Evolutionary conservation across 2,888 invertebrate genomes (phyloP).

Genomic region (Spisula subtruncata): DNA sequence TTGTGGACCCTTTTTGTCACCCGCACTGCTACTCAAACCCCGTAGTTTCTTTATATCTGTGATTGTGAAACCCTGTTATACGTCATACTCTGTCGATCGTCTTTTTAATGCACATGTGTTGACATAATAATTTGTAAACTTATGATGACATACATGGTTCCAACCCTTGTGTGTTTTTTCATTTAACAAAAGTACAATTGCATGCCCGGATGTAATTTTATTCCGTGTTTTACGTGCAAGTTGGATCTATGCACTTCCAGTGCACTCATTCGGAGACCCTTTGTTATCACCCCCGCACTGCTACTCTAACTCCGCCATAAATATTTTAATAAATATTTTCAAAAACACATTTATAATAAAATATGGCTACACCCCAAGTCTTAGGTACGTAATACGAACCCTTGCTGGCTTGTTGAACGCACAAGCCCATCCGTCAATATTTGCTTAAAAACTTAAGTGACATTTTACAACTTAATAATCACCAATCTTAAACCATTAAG

Average conservation of each 20-base stretch:
- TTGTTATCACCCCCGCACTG: background rate
- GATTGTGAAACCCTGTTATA: too few relatives aligned
- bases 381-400: background rate
- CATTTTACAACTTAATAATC: background rate
- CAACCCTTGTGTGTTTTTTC: too few relatives aligned
- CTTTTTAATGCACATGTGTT: too few relatives aligned
- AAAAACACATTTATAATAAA: background rate
- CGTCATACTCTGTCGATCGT: too few relatives aligned
- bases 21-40: background rate
- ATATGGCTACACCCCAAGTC: background rate
- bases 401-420: background rate
- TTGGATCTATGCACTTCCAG: too few relatives aligned
- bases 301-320: background rate
- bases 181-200: too few relatives aligned
- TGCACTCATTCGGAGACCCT: background rate
- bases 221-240: too few relatives aligned
- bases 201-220: too few relatives aligned
- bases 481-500: background rate
- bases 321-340: background rate
- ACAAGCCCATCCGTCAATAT: background rate
- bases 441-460: background rate
- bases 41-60: too few relatives aligned
- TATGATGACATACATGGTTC: too few relatives aligned
- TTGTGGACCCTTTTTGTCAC: background rate
- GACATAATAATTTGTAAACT: too few relatives aligned